Percentiles rank a stretch among this genome's conserved stretches.
Evolutionary conservation across 2,888 invertebrate genomes (phyloP).

Genomic region (Lamellibrachia satsuma): DNA sequence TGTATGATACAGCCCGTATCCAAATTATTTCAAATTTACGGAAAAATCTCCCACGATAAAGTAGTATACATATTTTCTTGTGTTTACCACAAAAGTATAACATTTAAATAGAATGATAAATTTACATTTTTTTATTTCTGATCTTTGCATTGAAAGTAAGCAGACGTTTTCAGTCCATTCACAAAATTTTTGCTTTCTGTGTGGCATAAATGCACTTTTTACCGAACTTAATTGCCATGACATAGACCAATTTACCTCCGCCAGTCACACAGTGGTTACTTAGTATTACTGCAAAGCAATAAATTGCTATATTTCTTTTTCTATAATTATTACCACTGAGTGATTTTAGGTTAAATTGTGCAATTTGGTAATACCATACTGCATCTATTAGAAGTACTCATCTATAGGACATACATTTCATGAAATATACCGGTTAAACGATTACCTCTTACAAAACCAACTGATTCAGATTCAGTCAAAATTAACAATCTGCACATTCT

Average conservation of each 20-base stretch:
- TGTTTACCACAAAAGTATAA: too few relatives aligned
- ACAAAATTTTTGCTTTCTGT: not conserved
- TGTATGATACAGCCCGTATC: too few relatives aligned
- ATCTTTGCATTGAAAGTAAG: too few relatives aligned
- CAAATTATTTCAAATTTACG: too few relatives aligned
- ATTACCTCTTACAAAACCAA: too few relatives aligned
- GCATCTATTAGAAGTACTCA: not conserved
- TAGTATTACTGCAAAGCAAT: not conserved
- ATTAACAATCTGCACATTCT: too few relatives aligned
- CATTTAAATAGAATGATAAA: too few relatives aligned
- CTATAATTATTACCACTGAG: not conserved
- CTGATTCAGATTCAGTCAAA: too few relatives aligned
- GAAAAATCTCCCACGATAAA: too few relatives aligned
- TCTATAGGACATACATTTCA: not conserved
- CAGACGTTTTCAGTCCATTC: not conserved
- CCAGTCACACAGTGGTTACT: not conserved
- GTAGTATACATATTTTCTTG: too few relatives aligned
- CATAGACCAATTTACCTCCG: not conserved
- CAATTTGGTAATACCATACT: not conserved
- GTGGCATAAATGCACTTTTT: not conserved
- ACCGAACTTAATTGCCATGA: not conserved
- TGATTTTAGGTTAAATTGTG: not conserved
- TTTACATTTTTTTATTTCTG: too few relatives aligned
- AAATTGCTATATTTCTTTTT: not conserved
- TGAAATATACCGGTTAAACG: too few relatives aligned